A percentile compares a stretch with the other conserved stretches of the same genome.
phyloP scores from a whole-genome alignment of 2,797 vertebrate genomes.

The Vespertilio murinus region DNA sequence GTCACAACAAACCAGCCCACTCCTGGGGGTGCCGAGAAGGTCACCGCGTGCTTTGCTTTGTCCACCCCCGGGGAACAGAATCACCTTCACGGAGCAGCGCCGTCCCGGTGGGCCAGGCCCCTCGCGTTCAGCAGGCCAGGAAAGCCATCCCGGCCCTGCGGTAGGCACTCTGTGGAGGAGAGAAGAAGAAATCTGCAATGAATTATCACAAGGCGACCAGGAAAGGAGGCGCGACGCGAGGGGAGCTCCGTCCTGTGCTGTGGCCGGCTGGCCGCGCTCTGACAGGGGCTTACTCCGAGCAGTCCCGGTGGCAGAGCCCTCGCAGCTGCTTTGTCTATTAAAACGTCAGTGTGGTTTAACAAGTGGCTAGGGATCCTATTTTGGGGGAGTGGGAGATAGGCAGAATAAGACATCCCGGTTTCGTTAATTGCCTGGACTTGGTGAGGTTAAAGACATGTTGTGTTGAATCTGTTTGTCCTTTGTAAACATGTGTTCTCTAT shows the following conservation, averaged over 20 bases:
- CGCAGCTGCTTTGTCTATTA: slow-evolving; percentile 82
- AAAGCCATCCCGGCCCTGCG: slow-evolving; percentile 93
- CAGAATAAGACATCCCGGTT: slow-evolving; percentile 78
- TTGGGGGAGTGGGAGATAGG: slow-evolving; percentile 80
- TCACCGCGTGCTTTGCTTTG: slow-evolving; percentile 65
- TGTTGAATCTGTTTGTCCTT: slow-evolving; percentile 76
- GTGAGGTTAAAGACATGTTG: slow-evolving; percentile 69
- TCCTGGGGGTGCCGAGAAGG: slow-evolving; percentile 65
- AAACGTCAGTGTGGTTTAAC: slow-evolving; percentile 89
- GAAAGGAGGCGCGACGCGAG: slow-evolving; percentile 80
- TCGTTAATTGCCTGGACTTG: slow-evolving; percentile 79
- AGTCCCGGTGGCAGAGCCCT: slow-evolving; percentile 85
- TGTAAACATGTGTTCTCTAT: slow-evolving; percentile 72
- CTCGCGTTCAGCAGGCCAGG: slow-evolving; percentile 90
- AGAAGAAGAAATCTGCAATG: slow-evolving; percentile 87
- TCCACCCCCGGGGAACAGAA: slow-evolving; percentile 63
- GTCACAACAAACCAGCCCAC: slow-evolving; percentile 85
- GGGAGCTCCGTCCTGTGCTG: slow-evolving; percentile 86
- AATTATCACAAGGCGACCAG: slow-evolving; percentile 87
- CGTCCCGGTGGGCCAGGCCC: slow-evolving; percentile 71
- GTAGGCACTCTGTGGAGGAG: slow-evolving; percentile 90
- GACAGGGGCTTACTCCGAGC: slow-evolving; percentile 83
- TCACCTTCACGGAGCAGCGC: slow-evolving; percentile 79
- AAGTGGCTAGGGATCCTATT: slow-evolving; percentile 87
- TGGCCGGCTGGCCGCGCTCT: slow-evolving; percentile 83